Base-by-base conservation (phyloP, 2,888 invertebrate species). In the Brachyptera risi region DNA sequence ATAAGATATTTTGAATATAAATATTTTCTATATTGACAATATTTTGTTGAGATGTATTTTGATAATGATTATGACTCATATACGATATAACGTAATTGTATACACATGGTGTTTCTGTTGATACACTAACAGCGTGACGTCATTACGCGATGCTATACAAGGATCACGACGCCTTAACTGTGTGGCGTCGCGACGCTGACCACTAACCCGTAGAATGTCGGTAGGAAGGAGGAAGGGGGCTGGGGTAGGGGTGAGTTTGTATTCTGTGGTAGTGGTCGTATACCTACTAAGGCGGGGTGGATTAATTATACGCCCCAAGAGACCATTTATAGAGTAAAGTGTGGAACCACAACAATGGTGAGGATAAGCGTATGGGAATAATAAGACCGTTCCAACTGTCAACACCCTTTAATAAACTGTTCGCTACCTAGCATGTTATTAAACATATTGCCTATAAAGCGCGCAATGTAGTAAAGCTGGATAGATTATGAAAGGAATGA, bases 81-180 rank as follows among this genome's bases (percentile, higher is more conserved):
- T n/a, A 44, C n/a, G n/a, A n/a, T n/a, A n/a, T n/a, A n/a, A n/a
- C n/a, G n/a, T n/a, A n/a, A n/a, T n/a, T n/a, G n/a, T n/a, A n/a
- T n/a, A n/a, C n/a, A n/a, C n/a, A n/a, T n/a, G n/a, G n/a, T n/a
- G n/a, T n/a, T n/a, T n/a, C n/a, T n/a, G n/a, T n/a, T n/a, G n/a
- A n/a, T n/a, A n/a, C n/a, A n/a, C n/a, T n/a, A n/a, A n/a, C n/a
- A n/a, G n/a, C n/a, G n/a, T n/a, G n/a, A n/a, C n/a, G n/a, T n/a
- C n/a, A n/a, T n/a, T n/a, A 15, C 37, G 54, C 54, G 54, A 54
- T 21, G 47, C 47, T 47, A n/a, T 24, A 47, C 47, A 54, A 27
- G 54, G 54, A 54, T 54, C 54, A 54, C 54, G 54, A 54, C 54
- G 54, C 64, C 63, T 63, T 68, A 66, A 61, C 59, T 49, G 61